Evolutionary conservation across 2,888 invertebrate genomes (phyloP).

Genomic region (Halictus quadricinctus): DNA sequence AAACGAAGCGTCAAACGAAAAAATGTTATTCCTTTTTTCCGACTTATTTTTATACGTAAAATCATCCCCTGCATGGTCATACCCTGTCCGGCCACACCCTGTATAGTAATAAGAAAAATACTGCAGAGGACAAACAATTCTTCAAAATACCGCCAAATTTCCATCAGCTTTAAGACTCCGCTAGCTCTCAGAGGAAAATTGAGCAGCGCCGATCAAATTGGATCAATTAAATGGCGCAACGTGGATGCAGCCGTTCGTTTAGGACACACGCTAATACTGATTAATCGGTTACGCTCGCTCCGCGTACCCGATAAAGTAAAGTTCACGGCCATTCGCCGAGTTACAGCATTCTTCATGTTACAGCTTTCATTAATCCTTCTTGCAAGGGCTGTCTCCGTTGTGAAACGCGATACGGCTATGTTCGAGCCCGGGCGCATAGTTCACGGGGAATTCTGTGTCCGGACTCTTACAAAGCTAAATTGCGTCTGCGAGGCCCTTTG

Average conservation of each 20-base stretch:
- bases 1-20: too few relatives aligned
- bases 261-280: neutral
- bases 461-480: neutral
- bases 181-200: too few relatives aligned
- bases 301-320: neutral
- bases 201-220: neutral
- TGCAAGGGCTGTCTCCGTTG: neutral
- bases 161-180: neutral
- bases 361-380: neutral
- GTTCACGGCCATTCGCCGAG: neutral
- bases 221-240: neutral
- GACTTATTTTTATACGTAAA: too few relatives aligned
- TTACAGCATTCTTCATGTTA: conserved; percentile 5
- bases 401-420: neutral
- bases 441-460: neutral
- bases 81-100: too few relatives aligned
- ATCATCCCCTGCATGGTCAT: too few relatives aligned
- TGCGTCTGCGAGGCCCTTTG: neutral
- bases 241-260: neutral
- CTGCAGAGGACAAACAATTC: too few relatives aligned
- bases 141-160: neutral
- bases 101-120: too few relatives aligned
- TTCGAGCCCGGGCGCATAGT: neutral
- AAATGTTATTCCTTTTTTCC: too few relatives aligned
- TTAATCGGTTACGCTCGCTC: neutral